These are phyloP conservation scores for Baryphthengus martii DNA, from an alignment of 2,113 vertebrate species.

Conservation along the genomic window DNA sequence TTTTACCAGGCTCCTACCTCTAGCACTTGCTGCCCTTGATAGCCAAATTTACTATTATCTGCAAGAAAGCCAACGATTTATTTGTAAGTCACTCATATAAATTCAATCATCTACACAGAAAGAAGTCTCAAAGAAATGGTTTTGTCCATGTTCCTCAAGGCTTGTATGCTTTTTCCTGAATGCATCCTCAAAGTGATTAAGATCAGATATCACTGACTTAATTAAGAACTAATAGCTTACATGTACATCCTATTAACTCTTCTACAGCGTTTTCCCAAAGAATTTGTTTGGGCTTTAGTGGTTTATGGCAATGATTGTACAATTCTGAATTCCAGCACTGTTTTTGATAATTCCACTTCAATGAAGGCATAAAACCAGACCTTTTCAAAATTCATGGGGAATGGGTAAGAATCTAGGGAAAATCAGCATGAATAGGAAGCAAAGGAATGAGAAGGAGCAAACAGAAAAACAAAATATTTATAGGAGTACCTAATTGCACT, in stretches of 20 bases:
- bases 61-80: background rate
- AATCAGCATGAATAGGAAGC: background rate
- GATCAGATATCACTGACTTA: background rate
- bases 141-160: background rate
- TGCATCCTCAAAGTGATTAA: background rate
- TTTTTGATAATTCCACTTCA: background rate
- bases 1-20: background rate
- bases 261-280: background rate
- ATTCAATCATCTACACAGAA: background rate
- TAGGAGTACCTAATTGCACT: conserved; percentile 91
- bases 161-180: background rate
- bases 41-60: background rate
- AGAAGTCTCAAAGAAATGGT: background rate
- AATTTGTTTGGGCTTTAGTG: background rate
- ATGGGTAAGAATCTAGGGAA: background rate
- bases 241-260: background rate
- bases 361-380: background rate
- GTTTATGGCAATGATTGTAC: background rate
- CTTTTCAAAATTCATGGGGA: background rate
- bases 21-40: background rate
- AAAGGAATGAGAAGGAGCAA: background rate
- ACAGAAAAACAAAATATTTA: background rate
- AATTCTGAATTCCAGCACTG: background rate
- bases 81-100: background rate
- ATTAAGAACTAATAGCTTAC: background rate